Percentiles rank a stretch among this genome's conserved stretches.
Conservation (phyloP, 2,888 invertebrate genomes). For the Hypercompe scribonia region DNA sequence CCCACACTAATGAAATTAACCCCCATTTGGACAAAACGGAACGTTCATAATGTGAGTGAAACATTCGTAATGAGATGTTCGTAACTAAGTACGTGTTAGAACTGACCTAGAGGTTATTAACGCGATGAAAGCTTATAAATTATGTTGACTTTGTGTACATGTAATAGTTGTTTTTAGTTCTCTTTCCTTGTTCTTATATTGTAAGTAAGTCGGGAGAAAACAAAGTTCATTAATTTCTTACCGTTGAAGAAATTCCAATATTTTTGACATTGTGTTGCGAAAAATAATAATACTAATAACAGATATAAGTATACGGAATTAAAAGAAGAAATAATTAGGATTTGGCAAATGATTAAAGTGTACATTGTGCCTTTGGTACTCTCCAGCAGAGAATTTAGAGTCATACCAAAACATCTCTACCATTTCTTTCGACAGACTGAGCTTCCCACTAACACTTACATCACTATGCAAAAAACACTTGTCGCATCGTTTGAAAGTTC, state of each 20-base stretch:
- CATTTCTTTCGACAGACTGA: no score
- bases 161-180: constrained; percentile 33
- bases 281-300: no score
- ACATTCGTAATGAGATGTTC: constrained; percentile 80
- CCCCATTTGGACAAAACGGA: constrained; percentile 74
- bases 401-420: no score
- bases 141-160: constrained; percentile 37
- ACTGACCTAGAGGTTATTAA: constrained; percentile 62
- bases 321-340: no score
- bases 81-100: constrained; percentile 73
- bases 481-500: no score
- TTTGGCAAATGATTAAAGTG: no score
- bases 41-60: constrained; percentile 72
- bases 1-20: constrained; percentile 85
- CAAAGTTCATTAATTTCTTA: neutral
- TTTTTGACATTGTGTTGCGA: neutral
- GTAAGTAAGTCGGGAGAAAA: neutral
- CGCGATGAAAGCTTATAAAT: constrained; percentile 43
- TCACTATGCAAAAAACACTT: no score
- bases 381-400: no score
- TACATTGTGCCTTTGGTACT: no score
- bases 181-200: constrained; percentile 27
- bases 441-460: no score
- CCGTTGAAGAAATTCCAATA: neutral
- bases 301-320: no score